These are phyloP conservation scores for Molothrus aeneus DNA, from an alignment of 2,797 vertebrate genomes.

Conservation along the genomic window DNA sequence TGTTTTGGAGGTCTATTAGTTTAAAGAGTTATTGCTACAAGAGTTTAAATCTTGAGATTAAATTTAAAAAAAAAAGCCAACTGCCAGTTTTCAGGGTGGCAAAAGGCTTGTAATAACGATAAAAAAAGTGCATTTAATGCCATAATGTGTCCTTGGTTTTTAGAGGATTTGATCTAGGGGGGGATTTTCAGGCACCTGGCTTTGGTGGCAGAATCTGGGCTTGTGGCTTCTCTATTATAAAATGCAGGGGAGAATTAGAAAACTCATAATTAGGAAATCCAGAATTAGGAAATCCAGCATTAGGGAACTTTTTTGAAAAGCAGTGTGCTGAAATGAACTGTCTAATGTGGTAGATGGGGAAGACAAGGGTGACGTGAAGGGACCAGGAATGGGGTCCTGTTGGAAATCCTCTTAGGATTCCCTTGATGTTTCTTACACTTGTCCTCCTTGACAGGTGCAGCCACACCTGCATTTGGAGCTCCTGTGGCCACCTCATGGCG, in stretches of 20 bases:
- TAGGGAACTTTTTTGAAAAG: background rate
- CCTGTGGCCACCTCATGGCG: background rate
- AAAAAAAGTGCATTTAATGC: background rate
- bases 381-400: fast-evolving
- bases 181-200: background rate
- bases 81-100: background rate
- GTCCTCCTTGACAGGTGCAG: background rate
- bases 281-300: background rate
- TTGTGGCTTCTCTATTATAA: background rate
- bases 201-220: background rate
- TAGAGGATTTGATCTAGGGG: background rate
- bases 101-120: background rate
- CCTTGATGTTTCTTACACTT: background rate
- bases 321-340: background rate
- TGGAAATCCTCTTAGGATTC: background rate
- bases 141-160: background rate
- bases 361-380: background rate
- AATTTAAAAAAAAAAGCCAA: background rate
- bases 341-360: background rate
- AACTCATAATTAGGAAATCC: background rate
- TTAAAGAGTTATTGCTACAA: background rate
- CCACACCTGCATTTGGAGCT: background rate
- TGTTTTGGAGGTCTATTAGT: background rate
- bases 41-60: background rate
- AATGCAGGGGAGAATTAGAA: background rate